Conservation (phyloP, 2,113 vertebrate species). For the Blennius ocellaris region DNA sequence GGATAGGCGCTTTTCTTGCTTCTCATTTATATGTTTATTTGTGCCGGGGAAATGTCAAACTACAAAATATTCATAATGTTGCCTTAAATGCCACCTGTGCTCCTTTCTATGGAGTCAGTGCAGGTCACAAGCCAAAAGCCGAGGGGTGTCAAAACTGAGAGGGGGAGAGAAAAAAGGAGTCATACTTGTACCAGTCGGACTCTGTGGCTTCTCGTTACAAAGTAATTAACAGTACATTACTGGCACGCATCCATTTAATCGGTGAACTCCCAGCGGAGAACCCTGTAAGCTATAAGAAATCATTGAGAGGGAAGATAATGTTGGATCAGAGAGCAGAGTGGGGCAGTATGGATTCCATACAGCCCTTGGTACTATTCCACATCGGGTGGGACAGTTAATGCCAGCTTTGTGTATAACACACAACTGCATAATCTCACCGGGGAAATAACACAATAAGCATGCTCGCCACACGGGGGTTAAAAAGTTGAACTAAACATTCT, state of each 20-base stretch:
- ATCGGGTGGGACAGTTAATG: constrained; percentile 65
- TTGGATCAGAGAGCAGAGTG: constrained; percentile 52
- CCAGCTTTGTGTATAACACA: constrained; percentile 61
- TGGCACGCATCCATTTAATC: constrained; percentile 73
- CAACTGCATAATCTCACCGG: constrained; percentile 48
- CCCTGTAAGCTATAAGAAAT: constrained; percentile 56
- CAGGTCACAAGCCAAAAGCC: constrained; percentile 52
- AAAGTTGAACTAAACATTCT: constrained; percentile 38
- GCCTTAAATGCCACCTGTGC: constrained; percentile 62
- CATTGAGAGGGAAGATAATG: constrained; percentile 58
- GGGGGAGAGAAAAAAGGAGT: constrained; percentile 43
- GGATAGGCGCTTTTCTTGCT: not conserved
- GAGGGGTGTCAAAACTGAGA: constrained; percentile 51
- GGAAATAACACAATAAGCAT: constrained; percentile 50
- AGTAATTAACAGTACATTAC: constrained; percentile 76
- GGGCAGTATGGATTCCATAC: constrained; percentile 76
- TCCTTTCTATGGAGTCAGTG: constrained; percentile 51
- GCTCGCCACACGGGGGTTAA: constrained; percentile 1
- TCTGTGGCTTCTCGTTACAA: constrained; percentile 63
- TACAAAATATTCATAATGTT: constrained; percentile 13
- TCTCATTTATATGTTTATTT: constrained; percentile 6
- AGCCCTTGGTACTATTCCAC: constrained; percentile 62
- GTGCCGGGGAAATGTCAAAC: constrained; percentile 41
- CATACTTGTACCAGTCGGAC: constrained; percentile 39
- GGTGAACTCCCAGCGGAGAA: constrained; percentile 60